Conservation (phyloP, 2,113 vertebrate genomes). For the Barnardius zonarius region DNA sequence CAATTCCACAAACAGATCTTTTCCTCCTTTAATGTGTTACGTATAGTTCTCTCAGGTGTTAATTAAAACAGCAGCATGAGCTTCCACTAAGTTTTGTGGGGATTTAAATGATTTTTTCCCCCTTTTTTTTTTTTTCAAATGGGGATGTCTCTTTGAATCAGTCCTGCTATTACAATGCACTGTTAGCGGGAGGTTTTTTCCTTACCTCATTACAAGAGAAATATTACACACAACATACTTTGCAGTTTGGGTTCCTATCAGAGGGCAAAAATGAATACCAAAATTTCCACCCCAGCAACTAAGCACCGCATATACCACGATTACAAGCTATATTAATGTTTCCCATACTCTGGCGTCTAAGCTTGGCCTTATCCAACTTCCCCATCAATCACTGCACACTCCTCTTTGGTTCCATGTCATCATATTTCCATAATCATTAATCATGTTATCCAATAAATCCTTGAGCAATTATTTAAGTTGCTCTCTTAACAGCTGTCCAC, state of each 20-base stretch:
- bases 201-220: not conserved
- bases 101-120: not conserved
- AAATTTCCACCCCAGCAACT: not conserved
- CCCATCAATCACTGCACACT: constrained; percentile 49
- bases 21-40: not conserved
- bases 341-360: not conserved
- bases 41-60: constrained; percentile 1
- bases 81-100: not conserved
- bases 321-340: not conserved
- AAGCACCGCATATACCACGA: not conserved
- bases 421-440: constrained; percentile 70
- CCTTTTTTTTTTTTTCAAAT: not conserved
- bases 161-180: not conserved
- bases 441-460: constrained; percentile 58
- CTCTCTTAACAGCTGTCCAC: constrained; percentile 51
- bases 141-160: not conserved
- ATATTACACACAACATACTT: not conserved
- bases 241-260: not conserved
- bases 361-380: constrained; percentile 28
- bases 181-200: not conserved
- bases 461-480: constrained; percentile 61
- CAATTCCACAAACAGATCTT: not conserved
- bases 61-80: constrained; percentile 29
- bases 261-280: not conserved
- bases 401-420: constrained; percentile 51